phyloP scores from a whole-genome alignment of 2,113 vertebrate genomes.

The Paracanthobrama guichenoti region DNA sequence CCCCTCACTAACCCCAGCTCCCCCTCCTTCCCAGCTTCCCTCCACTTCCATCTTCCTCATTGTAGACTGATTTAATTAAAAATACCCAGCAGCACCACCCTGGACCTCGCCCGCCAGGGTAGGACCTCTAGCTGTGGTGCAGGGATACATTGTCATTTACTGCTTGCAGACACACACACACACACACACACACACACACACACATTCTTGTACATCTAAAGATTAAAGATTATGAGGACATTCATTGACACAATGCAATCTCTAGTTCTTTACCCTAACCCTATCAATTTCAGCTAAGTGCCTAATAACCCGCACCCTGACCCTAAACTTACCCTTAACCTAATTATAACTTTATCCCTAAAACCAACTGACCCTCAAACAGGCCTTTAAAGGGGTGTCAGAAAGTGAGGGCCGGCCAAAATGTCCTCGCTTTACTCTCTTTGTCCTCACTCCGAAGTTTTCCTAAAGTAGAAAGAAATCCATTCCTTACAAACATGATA shows the following conservation, averaged over 20 bases:
- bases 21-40: conserved; percentile 38
- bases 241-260: too few relatives aligned
- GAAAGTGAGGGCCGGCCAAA: too few relatives aligned
- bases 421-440: too few relatives aligned
- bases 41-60: conserved; percentile 60
- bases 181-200: conserved; percentile 23
- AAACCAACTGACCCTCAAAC: too few relatives aligned
- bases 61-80: conserved; percentile 89
- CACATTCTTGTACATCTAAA: background rate
- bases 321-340: too few relatives aligned
- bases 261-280: too few relatives aligned
- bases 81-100: conserved; percentile 67
- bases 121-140: conserved; percentile 55
- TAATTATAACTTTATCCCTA: too few relatives aligned
- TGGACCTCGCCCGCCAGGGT: conserved; percentile 55
- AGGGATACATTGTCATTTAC: conserved; percentile 49
- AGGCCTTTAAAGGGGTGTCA: too few relatives aligned
- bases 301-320: background rate
- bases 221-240: background rate
- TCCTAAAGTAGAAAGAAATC: background rate
- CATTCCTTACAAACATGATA: conserved; percentile 32
- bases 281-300: too few relatives aligned
- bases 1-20: conserved; percentile 47
- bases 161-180: conserved; percentile 32
- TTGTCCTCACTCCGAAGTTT: too few relatives aligned